These are phyloP conservation scores for Pituophis catenifer DNA, from an alignment of 2,113 vertebrate species.

Conservation along the genomic window DNA sequence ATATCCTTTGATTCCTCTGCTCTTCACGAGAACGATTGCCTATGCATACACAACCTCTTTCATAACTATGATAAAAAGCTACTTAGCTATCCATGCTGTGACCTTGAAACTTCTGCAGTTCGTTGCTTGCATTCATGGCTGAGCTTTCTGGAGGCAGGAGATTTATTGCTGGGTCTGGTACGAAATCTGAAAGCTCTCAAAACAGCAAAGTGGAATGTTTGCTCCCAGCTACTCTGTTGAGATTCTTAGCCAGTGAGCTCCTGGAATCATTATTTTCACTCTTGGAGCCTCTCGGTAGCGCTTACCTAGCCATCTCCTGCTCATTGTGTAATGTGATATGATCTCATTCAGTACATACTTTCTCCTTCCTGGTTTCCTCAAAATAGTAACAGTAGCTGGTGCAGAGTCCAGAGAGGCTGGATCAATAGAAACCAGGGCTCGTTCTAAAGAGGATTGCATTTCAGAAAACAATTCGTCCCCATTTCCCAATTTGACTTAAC, in stretches of 20 bases:
- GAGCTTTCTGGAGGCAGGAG: not conserved
- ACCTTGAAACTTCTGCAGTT: not conserved
- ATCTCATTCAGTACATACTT: not conserved
- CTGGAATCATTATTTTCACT: not conserved
- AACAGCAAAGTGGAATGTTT: not conserved
- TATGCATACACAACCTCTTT: not conserved
- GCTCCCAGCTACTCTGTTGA: not conserved
- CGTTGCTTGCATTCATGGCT: not conserved
- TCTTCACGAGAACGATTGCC: not conserved
- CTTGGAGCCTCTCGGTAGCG: not conserved
- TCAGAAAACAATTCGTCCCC: not conserved
- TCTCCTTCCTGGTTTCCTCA: not conserved
- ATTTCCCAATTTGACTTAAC: not conserved
- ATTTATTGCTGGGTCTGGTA: not conserved
- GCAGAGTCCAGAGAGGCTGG: not conserved
- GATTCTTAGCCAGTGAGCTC: not conserved
- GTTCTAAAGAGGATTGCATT: not conserved
- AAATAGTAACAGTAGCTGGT: not conserved
- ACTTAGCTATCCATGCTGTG: not conserved
- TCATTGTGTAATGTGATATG: not conserved
- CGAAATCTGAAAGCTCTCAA: not conserved
- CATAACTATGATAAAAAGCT: not conserved
- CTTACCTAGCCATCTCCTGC: not conserved
- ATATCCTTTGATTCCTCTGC: not conserved
- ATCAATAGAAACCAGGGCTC: not conserved